A percentile compares a stretch with the other conserved stretches of the same genome.
These are phyloP conservation scores for Colius striatus DNA, from an alignment of 2,113 vertebrate species.

Conservation along the genomic window DNA sequence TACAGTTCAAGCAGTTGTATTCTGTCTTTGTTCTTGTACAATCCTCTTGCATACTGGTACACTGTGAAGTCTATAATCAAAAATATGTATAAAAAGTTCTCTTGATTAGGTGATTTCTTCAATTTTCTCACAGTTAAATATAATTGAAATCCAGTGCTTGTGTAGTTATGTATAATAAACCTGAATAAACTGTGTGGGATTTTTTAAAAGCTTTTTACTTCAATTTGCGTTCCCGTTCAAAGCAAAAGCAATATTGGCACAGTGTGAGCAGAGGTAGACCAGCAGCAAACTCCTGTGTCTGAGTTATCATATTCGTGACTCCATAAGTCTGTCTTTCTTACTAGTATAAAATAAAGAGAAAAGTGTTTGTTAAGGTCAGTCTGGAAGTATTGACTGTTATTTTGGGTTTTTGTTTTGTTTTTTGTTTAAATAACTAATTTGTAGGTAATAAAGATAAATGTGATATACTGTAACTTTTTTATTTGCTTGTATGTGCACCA, in stretches of 20 bases:
- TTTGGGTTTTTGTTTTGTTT: no score
- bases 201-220: not conserved
- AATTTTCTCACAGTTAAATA: not conserved
- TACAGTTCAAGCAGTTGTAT: not conserved
- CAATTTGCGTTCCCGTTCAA: not conserved
- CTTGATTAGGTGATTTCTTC: not conserved
- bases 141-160: not conserved
- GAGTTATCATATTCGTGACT: not conserved
- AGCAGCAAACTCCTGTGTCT: not conserved
- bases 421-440: no score
- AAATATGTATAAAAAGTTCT: not conserved
- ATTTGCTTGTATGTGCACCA: no score
- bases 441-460: no score
- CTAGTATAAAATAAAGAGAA: not conserved
- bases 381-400: no score
- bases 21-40: not conserved
- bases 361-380: not conserved
- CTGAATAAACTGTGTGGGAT: not conserved
- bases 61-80: not conserved
- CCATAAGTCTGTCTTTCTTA: not conserved
- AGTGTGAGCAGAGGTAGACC: not conserved
- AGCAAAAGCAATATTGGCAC: not conserved
- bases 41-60: not conserved
- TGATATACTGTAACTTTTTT: no score
- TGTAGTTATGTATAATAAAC: not conserved